phyloP scores from a whole-genome alignment of 2,113 vertebrate species.

The Phoenicopterus ruber region DNA sequence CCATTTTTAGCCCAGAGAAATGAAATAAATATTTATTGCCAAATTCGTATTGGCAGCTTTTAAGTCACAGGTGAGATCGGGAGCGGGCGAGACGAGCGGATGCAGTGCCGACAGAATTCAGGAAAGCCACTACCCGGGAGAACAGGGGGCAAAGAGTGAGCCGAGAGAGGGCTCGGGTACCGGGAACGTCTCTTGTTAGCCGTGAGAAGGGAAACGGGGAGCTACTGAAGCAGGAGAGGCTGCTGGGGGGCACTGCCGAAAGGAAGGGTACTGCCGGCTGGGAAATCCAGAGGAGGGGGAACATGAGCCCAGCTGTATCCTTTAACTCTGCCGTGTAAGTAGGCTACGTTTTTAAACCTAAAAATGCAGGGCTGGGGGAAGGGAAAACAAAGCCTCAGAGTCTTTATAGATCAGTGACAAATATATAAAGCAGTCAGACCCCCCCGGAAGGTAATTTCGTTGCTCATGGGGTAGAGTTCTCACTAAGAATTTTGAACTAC shows the following conservation, averaged over 20 bases:
- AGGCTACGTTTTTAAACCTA: neutral
- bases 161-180: neutral
- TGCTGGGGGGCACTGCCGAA: neutral
- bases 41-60: constrained; percentile 60
- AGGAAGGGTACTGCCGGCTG: neutral
- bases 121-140: neutral
- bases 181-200: neutral
- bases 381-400: neutral
- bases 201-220: neutral
- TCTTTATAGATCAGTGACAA: neutral
- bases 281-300: neutral
- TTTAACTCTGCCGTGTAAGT: neutral
- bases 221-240: neutral
- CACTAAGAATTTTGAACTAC: constrained; percentile 40
- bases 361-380: neutral
- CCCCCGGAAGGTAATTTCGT: neutral
- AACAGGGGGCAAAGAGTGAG: neutral
- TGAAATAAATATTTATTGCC: constrained; percentile 36
- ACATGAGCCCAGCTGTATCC: neutral
- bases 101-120: neutral
- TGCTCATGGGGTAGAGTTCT: constrained; percentile 37
- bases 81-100: neutral
- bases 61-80: neutral
- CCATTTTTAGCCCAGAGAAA: constrained; percentile 36
- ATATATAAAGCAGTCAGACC: neutral